Evolutionary conservation across 2,113 vertebrate species (phyloP), one percentile per base, ranked within the genome.

Genomic region (Anoura caudifer): DNA sequence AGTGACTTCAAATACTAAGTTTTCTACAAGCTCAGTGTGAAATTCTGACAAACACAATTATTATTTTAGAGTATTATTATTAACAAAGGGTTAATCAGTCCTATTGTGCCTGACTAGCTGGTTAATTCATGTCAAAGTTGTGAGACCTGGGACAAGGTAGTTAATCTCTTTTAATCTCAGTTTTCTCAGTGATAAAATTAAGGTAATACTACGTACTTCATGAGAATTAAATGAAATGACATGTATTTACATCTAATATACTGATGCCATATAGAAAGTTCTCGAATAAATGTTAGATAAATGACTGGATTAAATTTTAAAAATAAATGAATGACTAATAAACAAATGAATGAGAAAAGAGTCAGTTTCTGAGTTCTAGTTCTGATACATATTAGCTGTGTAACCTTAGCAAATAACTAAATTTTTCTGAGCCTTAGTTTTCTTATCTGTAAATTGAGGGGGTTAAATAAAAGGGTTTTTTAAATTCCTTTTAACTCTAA

Each of bases 391-490:
- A 92, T 83, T 72, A 94, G 16, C 14, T 82, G 16, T 82, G 33
- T 90, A 80, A 88, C 24, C 31, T 84, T 69, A 91, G 41, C 19
- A 94, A 94, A 96, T 83, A 84, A 67, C 52, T 65, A 73, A 90
- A 84, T 19, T 43, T 56, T 90, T 52, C 5, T 38, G 3, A 94
- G 43, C 38, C 20, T 84, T 33, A 54, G 65, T 79, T 73, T 94
- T 79, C 7, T 43, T 22, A 38, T 43, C 10, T 65, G 19, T 76
- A 82, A 88, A 85, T 31, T 84, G 24, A 70, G 31, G 13, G 3
- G 26, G 41, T 77, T 73, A 93, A 92, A 73, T 11, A 84, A 15
- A 47, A 86, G 24, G n/a, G 65, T 75, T 7, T 52, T 87, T 50
- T 96, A 26, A 28, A 1, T 59, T 86, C 28, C 14, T 89, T 93